These are phyloP conservation scores for Ctenopoma multispine DNA, from an alignment of 2,797 vertebrate genomes.

Conservation along the genomic window DNA sequence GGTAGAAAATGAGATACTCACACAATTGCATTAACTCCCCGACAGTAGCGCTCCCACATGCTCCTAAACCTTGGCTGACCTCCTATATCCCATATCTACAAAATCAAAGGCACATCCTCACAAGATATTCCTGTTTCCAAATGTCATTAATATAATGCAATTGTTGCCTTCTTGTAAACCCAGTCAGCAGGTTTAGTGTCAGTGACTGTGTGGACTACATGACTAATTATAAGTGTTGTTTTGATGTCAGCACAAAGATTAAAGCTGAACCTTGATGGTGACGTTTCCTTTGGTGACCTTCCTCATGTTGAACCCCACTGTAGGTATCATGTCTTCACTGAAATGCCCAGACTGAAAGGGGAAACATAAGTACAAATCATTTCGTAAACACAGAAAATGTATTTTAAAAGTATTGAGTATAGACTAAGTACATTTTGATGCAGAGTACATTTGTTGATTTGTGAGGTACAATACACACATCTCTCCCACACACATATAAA, in stretches of 20 bases:
- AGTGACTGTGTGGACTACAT: neutral
- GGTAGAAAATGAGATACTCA: constrained; percentile 78
- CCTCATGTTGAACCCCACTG: constrained; percentile 99
- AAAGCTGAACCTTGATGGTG: constrained; percentile 93
- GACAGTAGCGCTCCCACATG: constrained; percentile 99
- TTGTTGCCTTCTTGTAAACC: neutral
- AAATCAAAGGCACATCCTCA: constrained; percentile 22
- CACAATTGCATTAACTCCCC: constrained; percentile 99
- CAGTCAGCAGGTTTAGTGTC: neutral
- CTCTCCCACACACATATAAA: neutral
- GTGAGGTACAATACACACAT: neutral
- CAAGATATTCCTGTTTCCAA: constrained; percentile 8
- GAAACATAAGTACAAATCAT: constrained; percentile 10
- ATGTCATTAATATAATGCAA: constrained; percentile 8
- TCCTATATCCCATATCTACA: constrained; percentile 99
- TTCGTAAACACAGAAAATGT: neutral
- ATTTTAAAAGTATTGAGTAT: no score
- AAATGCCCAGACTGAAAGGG: constrained; percentile 94
- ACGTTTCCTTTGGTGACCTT: constrained; percentile 99
- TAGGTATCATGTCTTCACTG: constrained; percentile 99
- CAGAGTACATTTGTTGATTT: neutral
- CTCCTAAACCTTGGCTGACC: constrained; percentile 98
- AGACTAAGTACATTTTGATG: neutral
- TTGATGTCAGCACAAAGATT: neutral
- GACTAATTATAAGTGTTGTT: neutral